phyloP scores from a whole-genome alignment of 2,888 invertebrate species.

The Cephus pygmeus region DNA sequence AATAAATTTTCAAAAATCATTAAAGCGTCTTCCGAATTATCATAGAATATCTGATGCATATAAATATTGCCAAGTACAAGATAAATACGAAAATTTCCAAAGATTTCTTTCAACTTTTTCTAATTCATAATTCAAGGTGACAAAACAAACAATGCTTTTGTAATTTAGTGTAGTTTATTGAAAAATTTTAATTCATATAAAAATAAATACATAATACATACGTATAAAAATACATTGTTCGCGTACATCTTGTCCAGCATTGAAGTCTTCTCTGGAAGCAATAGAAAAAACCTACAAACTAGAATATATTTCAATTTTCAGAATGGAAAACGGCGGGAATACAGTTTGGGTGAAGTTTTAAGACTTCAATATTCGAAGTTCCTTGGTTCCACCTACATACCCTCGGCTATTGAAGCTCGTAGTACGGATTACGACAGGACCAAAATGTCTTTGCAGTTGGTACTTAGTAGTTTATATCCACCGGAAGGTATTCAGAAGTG shows the following conservation, averaged over 20 bases:
- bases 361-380: conserved; percentile 66
- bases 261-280: neutral
- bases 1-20: neutral
- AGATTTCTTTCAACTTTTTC: neutral
- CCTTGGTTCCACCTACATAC: conserved; percentile 66
- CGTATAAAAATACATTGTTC: neutral
- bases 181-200: too few species aligned
- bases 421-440: conserved; percentile 80
- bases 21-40: neutral
- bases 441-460: conserved; percentile 78
- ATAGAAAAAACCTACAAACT: neutral
- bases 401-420: conserved; percentile 59
- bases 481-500: conserved; percentile 70
- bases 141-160: too few species aligned
- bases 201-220: too few species aligned
- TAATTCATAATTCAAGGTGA: neutral
- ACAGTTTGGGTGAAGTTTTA: conserved; percentile 67
- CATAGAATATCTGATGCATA: neutral
- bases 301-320: conserved; percentile 42
- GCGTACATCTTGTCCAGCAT: neutral
- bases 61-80: neutral
- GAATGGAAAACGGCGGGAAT: conserved; percentile 70
- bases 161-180: too few species aligned
- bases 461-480: conserved; percentile 77
- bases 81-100: neutral